Conservation (phyloP, 1,140 invertebrate species). For the Brachionus rubens region DNA sequence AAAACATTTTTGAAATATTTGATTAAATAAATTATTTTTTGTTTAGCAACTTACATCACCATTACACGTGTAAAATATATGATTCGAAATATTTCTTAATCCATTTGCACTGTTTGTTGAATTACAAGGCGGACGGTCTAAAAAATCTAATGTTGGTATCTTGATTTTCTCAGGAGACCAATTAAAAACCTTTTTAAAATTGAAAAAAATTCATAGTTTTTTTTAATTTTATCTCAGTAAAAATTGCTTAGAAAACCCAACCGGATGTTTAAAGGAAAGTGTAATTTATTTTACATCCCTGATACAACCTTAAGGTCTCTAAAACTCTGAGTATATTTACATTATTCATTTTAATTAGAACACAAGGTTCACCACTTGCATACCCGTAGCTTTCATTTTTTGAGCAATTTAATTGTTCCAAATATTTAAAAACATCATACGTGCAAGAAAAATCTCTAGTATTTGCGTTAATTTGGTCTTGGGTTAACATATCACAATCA, state of each 20-base stretch:
- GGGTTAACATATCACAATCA: background rate
- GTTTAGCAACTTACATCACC: background rate
- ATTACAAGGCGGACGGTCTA: background rate
- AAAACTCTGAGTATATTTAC: background rate
- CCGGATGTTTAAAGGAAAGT: background rate
- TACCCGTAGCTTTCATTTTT: background rate
- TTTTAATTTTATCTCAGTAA: background rate
- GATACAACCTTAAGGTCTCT: too few relatives aligned
- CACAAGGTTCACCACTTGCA: background rate
- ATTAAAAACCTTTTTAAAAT: background rate
- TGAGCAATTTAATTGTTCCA: background rate
- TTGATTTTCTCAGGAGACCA: background rate
- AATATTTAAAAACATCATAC: background rate
- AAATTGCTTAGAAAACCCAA: too few relatives aligned
- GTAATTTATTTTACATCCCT: too few relatives aligned
- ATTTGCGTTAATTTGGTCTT: background rate
- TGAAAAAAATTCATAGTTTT: background rate
- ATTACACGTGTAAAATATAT: background rate
- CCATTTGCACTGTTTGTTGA: background rate
- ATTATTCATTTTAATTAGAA: constrained; percentile 2
- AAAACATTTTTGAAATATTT: background rate
- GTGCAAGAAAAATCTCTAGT: background rate
- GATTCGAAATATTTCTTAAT: background rate
- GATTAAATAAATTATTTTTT: background rate
- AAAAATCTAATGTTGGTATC: background rate